Base-by-base conservation (phyloP, 2,888 invertebrate genomes). In the Lamellibrachia columna region DNA sequence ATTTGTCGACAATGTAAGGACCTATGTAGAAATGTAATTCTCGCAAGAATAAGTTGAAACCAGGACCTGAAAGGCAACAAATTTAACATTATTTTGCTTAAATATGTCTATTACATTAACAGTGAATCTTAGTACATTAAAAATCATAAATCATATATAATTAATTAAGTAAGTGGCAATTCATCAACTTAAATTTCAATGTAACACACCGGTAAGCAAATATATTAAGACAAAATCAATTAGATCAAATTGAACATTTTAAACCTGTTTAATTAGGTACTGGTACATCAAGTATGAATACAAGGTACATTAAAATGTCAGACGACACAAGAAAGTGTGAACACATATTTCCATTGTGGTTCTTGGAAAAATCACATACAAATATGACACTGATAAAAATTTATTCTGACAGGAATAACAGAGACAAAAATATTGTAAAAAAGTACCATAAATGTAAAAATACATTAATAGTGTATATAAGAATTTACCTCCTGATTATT, bases 1-100 rank as follows among this genome's bases (percentile, higher is more conserved):
- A 96, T 92, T 96, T 96, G 94, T 96, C 96, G 3, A 97, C 95
- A 92, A 94, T 93, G 92, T 96, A 95, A 9, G 95, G 94, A 15
- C 96, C 96, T 60, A 97, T 95, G 55, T 95, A 92, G 94, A 96
- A 96, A 93, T 96, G 92, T 22, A 95, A 93, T 92, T 95, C 92
- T 53, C 95, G 94, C 22, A 97, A 94, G 93, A 97, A 95, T 75
- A 97, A 93, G 93, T 97, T 97, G 90, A 96, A 96, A 55, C 96
- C 96, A 52, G 97, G 97, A 58, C 97, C 97, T 96, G 93, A 91
- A 94, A 95, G 52, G 8, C 52, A 90, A 58, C 52, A 7, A 22
- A n/a, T 90, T 90, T 90, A 53, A 91, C 11, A 15, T 28, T 15
- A 6, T 22, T 15, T 28, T 53, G 11, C 15, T 52, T 28, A 91